These are phyloP conservation scores for Pyxicephalus adspersus DNA, from an alignment of 2,113 vertebrate species.

Conservation along the genomic window DNA sequence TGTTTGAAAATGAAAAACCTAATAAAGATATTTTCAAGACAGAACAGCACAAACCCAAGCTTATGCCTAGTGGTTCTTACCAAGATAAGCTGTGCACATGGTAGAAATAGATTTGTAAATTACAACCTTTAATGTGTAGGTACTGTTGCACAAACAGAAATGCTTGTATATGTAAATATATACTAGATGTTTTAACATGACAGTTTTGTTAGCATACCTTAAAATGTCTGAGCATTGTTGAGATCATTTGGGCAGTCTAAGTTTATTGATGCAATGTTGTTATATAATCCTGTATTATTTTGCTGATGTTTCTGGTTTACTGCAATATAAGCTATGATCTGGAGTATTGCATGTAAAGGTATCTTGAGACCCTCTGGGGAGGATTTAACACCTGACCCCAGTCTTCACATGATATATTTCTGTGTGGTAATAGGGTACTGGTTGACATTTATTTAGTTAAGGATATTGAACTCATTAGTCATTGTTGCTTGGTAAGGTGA, in stretches of 20 bases:
- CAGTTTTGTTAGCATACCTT: neutral
- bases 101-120: too few relatives aligned
- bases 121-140: too few relatives aligned
- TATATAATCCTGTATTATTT: neutral
- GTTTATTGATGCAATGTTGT: neutral
- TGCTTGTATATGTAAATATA: too few relatives aligned
- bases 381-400: constrained; percentile 39
- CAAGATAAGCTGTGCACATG: too few relatives aligned
- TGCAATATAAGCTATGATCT: neutral
- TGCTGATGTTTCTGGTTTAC: constrained; percentile 2
- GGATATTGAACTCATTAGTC: constrained; percentile 53
- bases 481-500: constrained; percentile 28
- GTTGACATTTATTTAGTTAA: constrained; percentile 27
- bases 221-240: neutral
- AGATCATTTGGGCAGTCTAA: neutral
- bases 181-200: too few relatives aligned
- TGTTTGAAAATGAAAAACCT: too few relatives aligned
- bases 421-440: constrained; percentile 31
- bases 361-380: constrained; percentile 34
- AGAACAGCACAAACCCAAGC: too few relatives aligned
- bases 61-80: too few relatives aligned
- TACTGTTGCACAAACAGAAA: too few relatives aligned
- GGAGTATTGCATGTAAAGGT: constrained; percentile 37
- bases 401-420: constrained; percentile 46
- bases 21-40: too few relatives aligned